Percentiles rank a stretch among this genome's conserved stretches.
phyloP scores from a whole-genome alignment of 2,888 invertebrate genomes.

The Oscheius sp. region DNA sequence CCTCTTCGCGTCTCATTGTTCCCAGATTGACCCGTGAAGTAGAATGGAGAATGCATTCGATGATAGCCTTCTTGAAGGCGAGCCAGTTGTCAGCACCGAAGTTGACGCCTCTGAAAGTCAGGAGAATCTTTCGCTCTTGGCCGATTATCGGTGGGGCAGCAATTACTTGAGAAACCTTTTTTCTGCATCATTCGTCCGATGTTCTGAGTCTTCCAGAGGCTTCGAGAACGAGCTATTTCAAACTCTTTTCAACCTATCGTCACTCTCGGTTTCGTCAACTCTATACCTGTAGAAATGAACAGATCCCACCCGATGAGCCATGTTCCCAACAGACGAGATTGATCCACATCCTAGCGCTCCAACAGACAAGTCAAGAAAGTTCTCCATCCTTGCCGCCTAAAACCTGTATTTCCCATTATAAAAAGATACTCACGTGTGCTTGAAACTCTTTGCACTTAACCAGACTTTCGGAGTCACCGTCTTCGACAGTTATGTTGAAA shows the following conservation, averaged over 20 bases:
- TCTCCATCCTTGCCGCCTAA: slow-evolving; percentile 51
- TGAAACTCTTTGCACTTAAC: slow-evolving; percentile 43
- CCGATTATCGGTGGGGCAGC: no score
- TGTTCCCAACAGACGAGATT: slow-evolving; percentile 43
- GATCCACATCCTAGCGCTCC: slow-evolving; percentile 50
- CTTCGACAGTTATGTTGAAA: slow-evolving; percentile 46
- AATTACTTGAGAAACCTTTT: no score
- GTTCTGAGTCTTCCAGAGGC: no score
- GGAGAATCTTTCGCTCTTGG: background rate
- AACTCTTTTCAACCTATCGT: background rate
- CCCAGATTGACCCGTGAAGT: background rate
- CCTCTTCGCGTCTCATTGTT: slow-evolving; percentile 6
- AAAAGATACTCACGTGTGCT: slow-evolving; percentile 36
- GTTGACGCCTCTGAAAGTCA: slow-evolving; percentile 50
- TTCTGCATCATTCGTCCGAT: no score
- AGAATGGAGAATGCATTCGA: slow-evolving; percentile 42
- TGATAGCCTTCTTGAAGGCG: slow-evolving; percentile 55
- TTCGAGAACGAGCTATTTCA: no score
- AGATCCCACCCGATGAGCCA: slow-evolving; percentile 56
- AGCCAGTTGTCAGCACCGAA: slow-evolving; percentile 58
- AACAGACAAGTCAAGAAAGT: slow-evolving; percentile 52
- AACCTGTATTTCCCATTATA: background rate
- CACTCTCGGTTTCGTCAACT: no score
- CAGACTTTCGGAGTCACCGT: slow-evolving; percentile 42
- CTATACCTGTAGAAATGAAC: slow-evolving; percentile 44